phyloP scores from a whole-genome alignment of 2,113 vertebrate species.

The Poicephalus gulielmi region DNA sequence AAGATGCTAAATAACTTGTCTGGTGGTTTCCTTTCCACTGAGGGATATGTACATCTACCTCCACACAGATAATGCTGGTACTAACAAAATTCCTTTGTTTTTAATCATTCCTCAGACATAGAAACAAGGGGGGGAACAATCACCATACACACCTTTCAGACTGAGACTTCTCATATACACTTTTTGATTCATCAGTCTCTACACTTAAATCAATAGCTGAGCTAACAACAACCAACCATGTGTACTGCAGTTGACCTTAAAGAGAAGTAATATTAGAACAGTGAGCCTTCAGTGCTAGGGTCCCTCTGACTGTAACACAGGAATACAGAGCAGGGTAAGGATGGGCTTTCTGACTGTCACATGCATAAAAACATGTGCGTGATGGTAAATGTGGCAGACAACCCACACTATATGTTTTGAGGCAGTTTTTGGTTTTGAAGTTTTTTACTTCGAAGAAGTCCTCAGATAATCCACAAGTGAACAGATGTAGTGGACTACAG shows the following conservation, averaged over 20 bases:
- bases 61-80: not conserved
- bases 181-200: not conserved
- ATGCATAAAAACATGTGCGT: not conserved
- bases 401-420: not conserved
- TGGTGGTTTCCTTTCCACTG: not conserved
- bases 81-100: not conserved
- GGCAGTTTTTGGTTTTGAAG: not conserved
- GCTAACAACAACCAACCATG: not conserved
- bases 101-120: not conserved
- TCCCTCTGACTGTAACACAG: not conserved
- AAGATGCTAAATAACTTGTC: not conserved
- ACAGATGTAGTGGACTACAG: accelerated
- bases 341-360: not conserved
- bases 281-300: not conserved
- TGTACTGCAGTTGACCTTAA: not conserved
- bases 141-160: not conserved
- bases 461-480: not conserved
- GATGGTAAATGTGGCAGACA: not conserved
- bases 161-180: not conserved
- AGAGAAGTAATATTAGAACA: not conserved
- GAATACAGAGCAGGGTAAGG: not conserved
- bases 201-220: not conserved
- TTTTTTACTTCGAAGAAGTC: not conserved
- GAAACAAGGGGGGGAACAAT: accelerated
- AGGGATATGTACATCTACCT: not conserved